Evolutionary conservation across 1,140 invertebrate species (phyloP), one percentile per base, ranked within the genome.

Genomic region (Dendroctonus ponderosae): DNA sequence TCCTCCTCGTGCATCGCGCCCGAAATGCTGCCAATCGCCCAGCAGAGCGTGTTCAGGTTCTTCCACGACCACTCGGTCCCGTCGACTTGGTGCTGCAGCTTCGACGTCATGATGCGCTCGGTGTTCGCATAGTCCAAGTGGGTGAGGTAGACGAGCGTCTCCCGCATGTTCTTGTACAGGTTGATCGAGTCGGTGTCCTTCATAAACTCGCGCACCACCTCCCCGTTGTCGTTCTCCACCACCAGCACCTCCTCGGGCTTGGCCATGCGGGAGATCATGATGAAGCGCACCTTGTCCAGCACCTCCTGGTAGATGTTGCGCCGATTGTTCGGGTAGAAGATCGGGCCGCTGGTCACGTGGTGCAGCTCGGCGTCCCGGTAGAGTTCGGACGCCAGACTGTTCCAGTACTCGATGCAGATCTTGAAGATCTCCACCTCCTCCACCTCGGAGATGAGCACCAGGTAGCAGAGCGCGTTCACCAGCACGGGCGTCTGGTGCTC

Each of bases 171-270:
- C 82, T 99, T 99, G 80, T 99, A 99, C 73, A 99, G 85, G 82
- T 98, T 98, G 71, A 99, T 99, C 7, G 97, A 94, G 83, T 99
- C 98, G 48, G 98, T 99, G 80, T 99, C 98, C 81, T 99, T 99
- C 94, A 99, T 98, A 77, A 99, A 98, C 80, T 99, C 98, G 53
- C 98, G 82, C 2, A 99, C 97, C 58, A 99, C 97, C 83, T 99
- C 98, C 38, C 98, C 98, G 81, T 99, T 98, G 80, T 99, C 98
- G 85, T 99, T 99, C 81, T 99, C 97, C n/a, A 99, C 97, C 59
- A 99, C 96, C n/a, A 99, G 84, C 6, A 99, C 98, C 84, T 99
- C 98, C 81, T 99, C 98, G 0, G 98, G 98, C 80, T 99, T 99
- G 0, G 97, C 98, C 98, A 99, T 99, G 72, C 97, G 87, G 49